Evolutionary conservation across 1,140 invertebrate genomes (phyloP).

Genomic region (Pogonus chalceus): DNA sequence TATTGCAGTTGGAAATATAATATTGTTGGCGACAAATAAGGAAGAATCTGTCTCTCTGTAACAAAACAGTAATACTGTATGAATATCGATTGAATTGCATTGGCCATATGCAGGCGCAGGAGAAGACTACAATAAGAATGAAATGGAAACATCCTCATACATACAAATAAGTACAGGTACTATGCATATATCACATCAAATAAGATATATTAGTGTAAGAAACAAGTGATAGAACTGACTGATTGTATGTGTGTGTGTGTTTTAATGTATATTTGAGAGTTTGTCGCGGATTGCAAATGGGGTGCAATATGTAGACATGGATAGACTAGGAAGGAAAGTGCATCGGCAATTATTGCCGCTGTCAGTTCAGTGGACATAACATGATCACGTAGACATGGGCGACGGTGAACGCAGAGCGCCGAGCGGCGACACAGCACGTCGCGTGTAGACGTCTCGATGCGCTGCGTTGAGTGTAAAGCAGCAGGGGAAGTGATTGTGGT

Average conservation of each 20-base stretch:
- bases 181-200: too few relatives aligned
- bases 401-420: constrained; percentile 21
- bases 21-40: neutral
- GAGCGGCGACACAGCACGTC: constrained; percentile 18
- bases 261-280: too few relatives aligned
- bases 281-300: too few relatives aligned
- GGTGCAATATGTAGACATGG: too few relatives aligned
- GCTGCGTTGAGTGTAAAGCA: constrained; percentile 3
- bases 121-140: constrained; percentile 20
- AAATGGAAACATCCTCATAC: constrained; percentile 27
- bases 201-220: too few relatives aligned
- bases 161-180: neutral
- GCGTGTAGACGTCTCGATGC: constrained; percentile 18
- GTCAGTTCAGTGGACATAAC: constrained; percentile 39
- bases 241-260: too few relatives aligned
- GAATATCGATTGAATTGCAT: constrained; percentile 1
- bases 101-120: neutral
- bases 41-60: neutral
- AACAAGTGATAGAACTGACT: too few relatives aligned
- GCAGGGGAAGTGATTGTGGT: neutral
- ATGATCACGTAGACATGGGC: constrained; percentile 32
- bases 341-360: constrained; percentile 39
- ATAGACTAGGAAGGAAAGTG: too few relatives aligned
- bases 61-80: neutral
- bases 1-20: neutral